Base-by-base conservation (phyloP, 2,888 invertebrate species). In the Notocelia uddmanniana region DNA sequence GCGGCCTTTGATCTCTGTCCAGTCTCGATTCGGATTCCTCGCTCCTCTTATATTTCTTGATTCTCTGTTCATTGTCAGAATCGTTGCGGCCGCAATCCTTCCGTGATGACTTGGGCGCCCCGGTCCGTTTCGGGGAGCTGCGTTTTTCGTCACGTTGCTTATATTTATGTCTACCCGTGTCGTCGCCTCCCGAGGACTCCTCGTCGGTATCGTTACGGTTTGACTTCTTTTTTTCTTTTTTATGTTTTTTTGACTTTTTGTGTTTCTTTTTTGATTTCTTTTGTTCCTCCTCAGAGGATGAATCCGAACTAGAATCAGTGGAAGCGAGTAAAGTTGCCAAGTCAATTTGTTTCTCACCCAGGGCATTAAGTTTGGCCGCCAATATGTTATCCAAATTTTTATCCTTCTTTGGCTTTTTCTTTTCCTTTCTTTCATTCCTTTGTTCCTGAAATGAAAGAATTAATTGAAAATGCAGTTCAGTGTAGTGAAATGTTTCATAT, bases 311-410 rank as follows among this genome's bases (percentile, higher is more conserved):
- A 3, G 88, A 87, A 70, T 87, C 88, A 74, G 88, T 89, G 58
- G 89, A 89, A 41, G 87, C 88, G 1, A 93, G 81, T 73, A 93
- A 83, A 70, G 88, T 85, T 58, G 86, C 88, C 73, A 93, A 76
- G 77, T 92, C 84, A 55, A 92, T 78, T 59, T 83, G 81, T 73
- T 89, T 89, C 31, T 88, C 83, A 54, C 88, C 94, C 83, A 97
- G 87, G 75, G 96, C 95, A 83, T 95, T 96, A 73, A 96, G 95
- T 83, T 96, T 97, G 75, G 95, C 95, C 77, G 96, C 95, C 68
- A 97, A 89, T 78, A 96, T 94, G 75, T 95, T 94, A 85, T 97
- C 97, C 19, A 97, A 89, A 80, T 95, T 94, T 71, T 90, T 90
- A 69, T 88, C 89, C 76, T 91, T 93, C 74, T 89, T 90, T 50